A percentile compares a stretch with the other conserved stretches of the same genome.
These are phyloP conservation scores for Apodemia duryi DNA, from an alignment of 2,888 invertebrate species.

Conservation along the genomic window DNA sequence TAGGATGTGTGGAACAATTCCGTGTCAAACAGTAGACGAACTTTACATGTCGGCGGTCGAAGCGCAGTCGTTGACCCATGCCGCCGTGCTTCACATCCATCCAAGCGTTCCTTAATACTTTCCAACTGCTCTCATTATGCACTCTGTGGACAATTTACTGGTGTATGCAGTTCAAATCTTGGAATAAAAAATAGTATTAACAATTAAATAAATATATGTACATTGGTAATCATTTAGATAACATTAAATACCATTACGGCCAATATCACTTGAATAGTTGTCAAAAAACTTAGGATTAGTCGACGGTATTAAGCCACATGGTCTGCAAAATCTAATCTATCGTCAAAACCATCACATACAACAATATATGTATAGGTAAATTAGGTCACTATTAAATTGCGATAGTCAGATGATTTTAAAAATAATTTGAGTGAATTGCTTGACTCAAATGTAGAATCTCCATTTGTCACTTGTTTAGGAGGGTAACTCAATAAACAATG, in stretches of 20 bases:
- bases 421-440: too few relatives aligned
- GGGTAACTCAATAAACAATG: too few relatives aligned
- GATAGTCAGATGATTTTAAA: too few relatives aligned
- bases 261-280: too few relatives aligned
- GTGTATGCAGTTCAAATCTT: neutral
- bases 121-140: constrained; percentile 20
- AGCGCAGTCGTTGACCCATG: constrained; percentile 64
- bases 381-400: too few relatives aligned
- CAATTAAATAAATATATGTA: neutral
- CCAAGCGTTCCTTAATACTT: constrained; percentile 24
- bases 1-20: constrained; percentile 47
- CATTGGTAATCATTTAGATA: neutral
- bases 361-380: too few relatives aligned
- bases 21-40: constrained; percentile 1
- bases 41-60: constrained; percentile 26
- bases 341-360: too few relatives aligned
- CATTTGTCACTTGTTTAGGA: too few relatives aligned
- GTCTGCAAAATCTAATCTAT: too few relatives aligned
- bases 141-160: neutral
- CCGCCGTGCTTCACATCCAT: constrained; percentile 41
- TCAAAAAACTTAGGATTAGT: too few relatives aligned
- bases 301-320: too few relatives aligned
- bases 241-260: neutral
- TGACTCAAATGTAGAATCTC: too few relatives aligned
- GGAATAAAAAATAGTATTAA: neutral